Evolutionary conservation across 2,888 invertebrate genomes (phyloP), one percentile per base, ranked within the genome.

Genomic region (Pristionchus japonicus): DNA sequence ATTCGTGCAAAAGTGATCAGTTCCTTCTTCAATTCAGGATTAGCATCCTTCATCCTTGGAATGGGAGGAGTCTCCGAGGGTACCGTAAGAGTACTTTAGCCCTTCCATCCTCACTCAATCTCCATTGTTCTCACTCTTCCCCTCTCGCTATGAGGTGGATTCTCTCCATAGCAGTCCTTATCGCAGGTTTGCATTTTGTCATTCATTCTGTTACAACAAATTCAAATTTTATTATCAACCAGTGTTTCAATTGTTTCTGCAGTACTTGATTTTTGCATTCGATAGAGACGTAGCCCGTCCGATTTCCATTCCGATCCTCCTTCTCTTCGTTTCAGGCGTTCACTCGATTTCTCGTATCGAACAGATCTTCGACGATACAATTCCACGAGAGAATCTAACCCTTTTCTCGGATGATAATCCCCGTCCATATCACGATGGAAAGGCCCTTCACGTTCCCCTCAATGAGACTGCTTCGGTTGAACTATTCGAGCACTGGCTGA

Each of bases 401-500:
- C 49, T 80, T 2, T 17, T 57, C 20, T 34, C 37, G 11, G 84
- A 84, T 20, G 84, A 87, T n/a, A 74, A 47, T 49, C 86, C 86
- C 0, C 47, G 34, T 23, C 86, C 86, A n/a, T 77, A 88, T 57
- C 49, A 89, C 88, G 89, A 90, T 86, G 90, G 90, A 82, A 89
- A 89, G 57, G 84, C 88, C 34, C 80, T 90, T 27, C 85, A 90
- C 86, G 89, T 92, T 17, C 91, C 91, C 47, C 87, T 92, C 34
- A 91, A 92, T 57, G 91, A 92, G 74, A 91, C 92, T 0, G 90
- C 90, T 11, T 89, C 91, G 0, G 90, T 90, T 3, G 93, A 93
- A 43, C 89, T 93, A 23, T 70, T 92, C 31, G 92, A 92, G n/a
- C 93, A 93, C 88, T 93, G 93, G 93, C 88, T 92, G 3, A 90